phyloP scores from a whole-genome alignment of 2,113 vertebrate species.

The Narcine bancroftii region DNA sequence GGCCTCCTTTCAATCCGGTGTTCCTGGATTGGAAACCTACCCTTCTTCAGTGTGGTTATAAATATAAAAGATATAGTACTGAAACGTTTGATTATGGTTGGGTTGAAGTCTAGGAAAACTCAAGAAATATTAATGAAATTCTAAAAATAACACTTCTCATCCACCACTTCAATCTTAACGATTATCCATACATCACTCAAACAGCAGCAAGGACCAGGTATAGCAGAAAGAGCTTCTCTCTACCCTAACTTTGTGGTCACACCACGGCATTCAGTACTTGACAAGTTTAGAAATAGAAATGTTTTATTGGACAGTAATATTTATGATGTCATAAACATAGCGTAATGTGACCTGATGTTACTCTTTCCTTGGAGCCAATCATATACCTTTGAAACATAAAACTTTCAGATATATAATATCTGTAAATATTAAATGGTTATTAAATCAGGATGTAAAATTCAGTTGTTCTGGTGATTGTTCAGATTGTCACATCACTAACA shows the following conservation, averaged over 20 bases:
- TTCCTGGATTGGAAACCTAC: no score
- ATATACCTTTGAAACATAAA: background rate
- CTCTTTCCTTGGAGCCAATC: no score
- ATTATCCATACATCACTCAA: background rate
- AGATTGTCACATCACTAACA: slow-evolving; percentile 1
- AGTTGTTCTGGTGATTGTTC: background rate
- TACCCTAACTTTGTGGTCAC: background rate
- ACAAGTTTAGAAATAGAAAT: background rate
- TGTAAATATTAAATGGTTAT: background rate
- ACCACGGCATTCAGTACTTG: background rate
- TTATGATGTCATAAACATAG: background rate
- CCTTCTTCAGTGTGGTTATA: background rate
- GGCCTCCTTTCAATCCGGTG: no score
- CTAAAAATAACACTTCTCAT: no score
- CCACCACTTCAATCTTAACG: background rate
- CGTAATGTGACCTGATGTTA: no score
- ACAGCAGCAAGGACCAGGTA: background rate
- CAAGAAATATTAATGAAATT: background rate
- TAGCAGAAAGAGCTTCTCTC: background rate
- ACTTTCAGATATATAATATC: background rate
- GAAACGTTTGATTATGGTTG: background rate
- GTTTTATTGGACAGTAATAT: background rate
- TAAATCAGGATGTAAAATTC: background rate
- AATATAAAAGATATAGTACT: background rate
- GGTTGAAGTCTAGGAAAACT: background rate